Conservation (phyloP, 2,888 invertebrate species). For the Capitulum mitella region DNA sequence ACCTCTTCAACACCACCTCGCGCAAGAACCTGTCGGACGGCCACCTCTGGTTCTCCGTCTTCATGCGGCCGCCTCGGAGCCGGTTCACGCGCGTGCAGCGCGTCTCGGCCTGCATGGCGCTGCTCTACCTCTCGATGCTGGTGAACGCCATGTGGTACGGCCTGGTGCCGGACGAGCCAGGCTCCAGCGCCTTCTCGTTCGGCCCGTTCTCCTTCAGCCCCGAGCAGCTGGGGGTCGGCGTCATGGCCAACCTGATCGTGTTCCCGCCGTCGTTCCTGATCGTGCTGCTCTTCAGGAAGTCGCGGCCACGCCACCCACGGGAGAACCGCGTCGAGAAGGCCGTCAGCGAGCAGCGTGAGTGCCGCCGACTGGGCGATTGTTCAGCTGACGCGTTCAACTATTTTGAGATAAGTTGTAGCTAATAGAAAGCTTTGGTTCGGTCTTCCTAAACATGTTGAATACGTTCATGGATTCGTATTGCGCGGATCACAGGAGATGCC, state of each 20-base stretch:
- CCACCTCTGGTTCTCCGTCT: slow-evolving; percentile 51
- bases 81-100: slow-evolving; percentile 48
- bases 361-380: not conserved
- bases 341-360: not conserved
- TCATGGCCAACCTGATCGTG: slow-evolving; percentile 45
- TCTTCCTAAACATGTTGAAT: not conserved
- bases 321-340: slow-evolving; percentile 33
- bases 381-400: not conserved
- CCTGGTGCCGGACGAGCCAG: slow-evolving; percentile 38
- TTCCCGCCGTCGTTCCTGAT: slow-evolving; percentile 46
- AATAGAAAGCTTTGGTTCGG: too few relatives aligned
- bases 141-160: slow-evolving; percentile 51
- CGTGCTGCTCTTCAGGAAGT: slow-evolving; percentile 45
- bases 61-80: slow-evolving; percentile 47
- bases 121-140: slow-evolving; percentile 49
- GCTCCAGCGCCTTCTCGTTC: slow-evolving; percentile 41
- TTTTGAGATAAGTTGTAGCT: not conserved
- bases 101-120: slow-evolving; percentile 47
- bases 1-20: slow-evolving; percentile 44
- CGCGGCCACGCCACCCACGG: slow-evolving; percentile 29
- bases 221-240: slow-evolving; percentile 47
- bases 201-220: slow-evolving; percentile 47
- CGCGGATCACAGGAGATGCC: too few relatives aligned
- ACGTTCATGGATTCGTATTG: not conserved
- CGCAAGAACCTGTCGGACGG: slow-evolving; percentile 45